Conservation (phyloP, 1,140 invertebrate genomes). For the Drosophila elegans region DNA sequence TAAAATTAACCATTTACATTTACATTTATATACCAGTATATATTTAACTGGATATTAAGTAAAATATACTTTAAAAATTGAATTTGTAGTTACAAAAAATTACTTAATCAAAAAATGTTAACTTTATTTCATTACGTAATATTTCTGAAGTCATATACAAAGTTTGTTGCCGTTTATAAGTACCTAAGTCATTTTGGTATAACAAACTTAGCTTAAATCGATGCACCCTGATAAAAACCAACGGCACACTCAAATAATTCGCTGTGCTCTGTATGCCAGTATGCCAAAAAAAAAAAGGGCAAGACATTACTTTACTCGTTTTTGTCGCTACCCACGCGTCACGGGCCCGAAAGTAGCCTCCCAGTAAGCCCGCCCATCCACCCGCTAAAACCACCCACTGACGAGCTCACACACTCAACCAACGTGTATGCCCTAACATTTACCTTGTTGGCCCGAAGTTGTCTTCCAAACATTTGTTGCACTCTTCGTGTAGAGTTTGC, state of each 20-base stretch:
- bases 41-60: no score
- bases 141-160: no score
- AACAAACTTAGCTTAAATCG: not conserved
- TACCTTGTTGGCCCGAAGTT: conserved; percentile 52
- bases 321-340: conserved; percentile 43
- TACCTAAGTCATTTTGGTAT: no score
- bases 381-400: conserved; percentile 13
- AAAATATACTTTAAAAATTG: no score
- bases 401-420: conserved; percentile 1
- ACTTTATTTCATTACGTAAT: no score
- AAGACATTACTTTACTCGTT: conserved; percentile 63
- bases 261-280: conserved; percentile 68
- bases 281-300: conserved; percentile 55
- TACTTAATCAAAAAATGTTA: no score
- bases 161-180: no score
- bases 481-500: conserved; percentile 48
- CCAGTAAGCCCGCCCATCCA: not conserved
- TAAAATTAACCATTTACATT: no score
- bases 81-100: no score
- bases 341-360: conserved; percentile 16
- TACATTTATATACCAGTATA: no score
- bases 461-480: conserved; percentile 67
- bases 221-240: conserved; percentile 17
- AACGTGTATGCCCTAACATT: conserved; percentile 45
- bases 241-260: conserved; percentile 21